These are phyloP conservation scores for Cassiopea xamachana DNA, from an alignment of 30 jellyfish, hydroid and myxozoan genomes.

Conservation along the genomic window DNA sequence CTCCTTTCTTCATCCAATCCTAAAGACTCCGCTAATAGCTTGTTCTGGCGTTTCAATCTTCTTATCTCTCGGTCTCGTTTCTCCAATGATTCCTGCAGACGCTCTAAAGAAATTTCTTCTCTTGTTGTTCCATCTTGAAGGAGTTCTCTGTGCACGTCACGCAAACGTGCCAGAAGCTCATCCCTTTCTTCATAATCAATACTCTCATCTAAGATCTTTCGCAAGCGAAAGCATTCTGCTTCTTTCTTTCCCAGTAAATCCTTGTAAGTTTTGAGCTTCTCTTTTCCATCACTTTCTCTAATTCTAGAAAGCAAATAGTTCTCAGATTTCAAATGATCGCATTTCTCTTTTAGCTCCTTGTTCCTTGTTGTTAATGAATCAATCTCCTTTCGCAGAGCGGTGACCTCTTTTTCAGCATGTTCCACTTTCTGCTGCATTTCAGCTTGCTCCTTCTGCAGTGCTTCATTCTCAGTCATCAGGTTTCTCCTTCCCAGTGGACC, in stretches of 20 bases:
- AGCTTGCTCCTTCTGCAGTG: conserved; percentile 40
- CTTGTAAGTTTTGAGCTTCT: conserved; percentile 9
- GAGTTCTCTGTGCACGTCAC: conserved; percentile 55
- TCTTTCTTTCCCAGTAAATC: conserved; percentile 44
- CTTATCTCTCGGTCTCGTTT: conserved; percentile 39
- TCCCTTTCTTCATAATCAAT: conserved; percentile 55
- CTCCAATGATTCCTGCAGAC: conserved; percentile 26
- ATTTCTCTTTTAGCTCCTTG: conserved; percentile 54
- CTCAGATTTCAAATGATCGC: conserved; percentile 49
- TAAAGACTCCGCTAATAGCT: conserved; percentile 16
- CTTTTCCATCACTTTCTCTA: conserved; percentile 19
- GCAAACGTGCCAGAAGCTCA: conserved; percentile 49
- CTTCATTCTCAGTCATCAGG: background rate
- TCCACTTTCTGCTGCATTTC: conserved; percentile 37
- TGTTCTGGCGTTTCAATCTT: conserved; percentile 34
- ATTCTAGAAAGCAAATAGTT: conserved; percentile 32
- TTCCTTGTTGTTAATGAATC: conserved; percentile 41
- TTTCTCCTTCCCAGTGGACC: background rate
- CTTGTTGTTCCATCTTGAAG: conserved; percentile 36
- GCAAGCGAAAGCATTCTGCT: conserved; percentile 41
- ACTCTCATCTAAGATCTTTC: conserved; percentile 31
- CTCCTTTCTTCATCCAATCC: conserved; percentile 23
- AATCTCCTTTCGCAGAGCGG: conserved; percentile 24
- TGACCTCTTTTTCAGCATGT: conserved; percentile 29
- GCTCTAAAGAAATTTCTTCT: background rate